Evolutionary conservation across 2,888 invertebrate species (phyloP).

Genomic region (Ophion obscuratus): DNA sequence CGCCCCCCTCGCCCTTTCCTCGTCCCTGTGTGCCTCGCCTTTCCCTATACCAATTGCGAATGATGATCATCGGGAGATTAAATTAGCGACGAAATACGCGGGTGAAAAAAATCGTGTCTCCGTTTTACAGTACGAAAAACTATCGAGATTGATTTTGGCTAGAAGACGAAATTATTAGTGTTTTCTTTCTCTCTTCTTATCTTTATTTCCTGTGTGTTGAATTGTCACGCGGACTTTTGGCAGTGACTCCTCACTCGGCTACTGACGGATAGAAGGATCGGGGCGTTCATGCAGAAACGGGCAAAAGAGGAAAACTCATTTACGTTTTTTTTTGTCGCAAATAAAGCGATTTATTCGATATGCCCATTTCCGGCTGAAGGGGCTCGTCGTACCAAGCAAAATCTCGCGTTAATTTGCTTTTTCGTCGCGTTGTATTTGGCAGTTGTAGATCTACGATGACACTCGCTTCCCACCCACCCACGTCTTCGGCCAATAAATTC

Average conservation of each 20-base stretch:
- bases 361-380: slow-evolving; percentile 4
- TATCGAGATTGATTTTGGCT: slow-evolving; percentile 22
- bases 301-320: not conserved
- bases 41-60: slow-evolving; percentile 16
- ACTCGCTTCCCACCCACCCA: slow-evolving; percentile 46
- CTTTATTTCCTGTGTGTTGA: slow-evolving; percentile 32
- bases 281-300: slow-evolving; percentile 20
- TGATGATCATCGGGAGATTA: slow-evolving; percentile 31
- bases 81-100: slow-evolving; percentile 14
- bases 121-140: slow-evolving; percentile 26
- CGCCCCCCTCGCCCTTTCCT: not conserved
- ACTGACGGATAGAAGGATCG: slow-evolving; percentile 76
- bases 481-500: slow-evolving; percentile 79
- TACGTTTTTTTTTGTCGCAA: not conserved
- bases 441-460: slow-evolving; percentile 17
- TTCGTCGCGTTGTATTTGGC: slow-evolving; percentile 18
- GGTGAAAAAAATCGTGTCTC: slow-evolving; percentile 10
- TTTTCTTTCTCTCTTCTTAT: not conserved
- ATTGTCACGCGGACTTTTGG: slow-evolving; percentile 79
- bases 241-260: slow-evolving; percentile 82
- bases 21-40: not conserved
- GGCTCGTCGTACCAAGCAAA: slow-evolving; percentile 14
- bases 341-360: not conserved
- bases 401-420: slow-evolving; percentile 6
- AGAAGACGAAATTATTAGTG: not conserved